Base-by-base conservation (phyloP, 92 coral and sea anemone species). In the Epizoanthus rinbou region DNA sequence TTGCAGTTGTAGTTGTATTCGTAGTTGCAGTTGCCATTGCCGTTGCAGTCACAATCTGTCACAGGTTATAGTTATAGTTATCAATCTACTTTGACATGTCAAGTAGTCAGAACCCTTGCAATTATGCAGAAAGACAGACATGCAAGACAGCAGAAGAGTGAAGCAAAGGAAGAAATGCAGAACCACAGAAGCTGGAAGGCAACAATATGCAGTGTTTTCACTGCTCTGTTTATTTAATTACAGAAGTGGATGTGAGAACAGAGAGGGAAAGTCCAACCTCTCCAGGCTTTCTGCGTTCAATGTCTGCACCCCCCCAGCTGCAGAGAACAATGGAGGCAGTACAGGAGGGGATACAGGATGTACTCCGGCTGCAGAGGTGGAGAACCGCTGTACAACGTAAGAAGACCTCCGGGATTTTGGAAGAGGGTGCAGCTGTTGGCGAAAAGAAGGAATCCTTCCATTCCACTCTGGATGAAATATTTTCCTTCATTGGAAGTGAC, bases 361-460 rank as follows among this genome's bases (percentile, higher is more conserved):
- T 96, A 71, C 90, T 91, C 80, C 83, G 99, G 43, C 86, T 96
- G 62, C 95, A 94, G 86, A 88, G 99, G 57, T 96, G 99, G 98
- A 87, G 98, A 85, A 83, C 92, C 41, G 93, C 90, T 64, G 90
- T 93, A 14, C 98, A 91, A 84, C 89, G 81, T 78, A 93, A 91
- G 85, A 87, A 79, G 64, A 89, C 76, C 41, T 74, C 70, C 25
- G 60, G 50, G 24, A 56, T 22, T 13, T 5, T 58, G 28, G 84
- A 60, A 31, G 45, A 81, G 50, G 84, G 79, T 25, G 84, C 75
- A 57, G 78, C 74, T 15, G 23, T 68, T 31, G 81, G 57, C 37
- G 83, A 43, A 23, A 66, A 66, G 70, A 71, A 74, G 45, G 84
- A 83, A 8, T 58, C 90, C 52, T 92, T 87, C 64, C 72, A 75